Evolutionary conservation across 2,888 invertebrate genomes (phyloP).

Genomic region (Andrena bucephala): DNA sequence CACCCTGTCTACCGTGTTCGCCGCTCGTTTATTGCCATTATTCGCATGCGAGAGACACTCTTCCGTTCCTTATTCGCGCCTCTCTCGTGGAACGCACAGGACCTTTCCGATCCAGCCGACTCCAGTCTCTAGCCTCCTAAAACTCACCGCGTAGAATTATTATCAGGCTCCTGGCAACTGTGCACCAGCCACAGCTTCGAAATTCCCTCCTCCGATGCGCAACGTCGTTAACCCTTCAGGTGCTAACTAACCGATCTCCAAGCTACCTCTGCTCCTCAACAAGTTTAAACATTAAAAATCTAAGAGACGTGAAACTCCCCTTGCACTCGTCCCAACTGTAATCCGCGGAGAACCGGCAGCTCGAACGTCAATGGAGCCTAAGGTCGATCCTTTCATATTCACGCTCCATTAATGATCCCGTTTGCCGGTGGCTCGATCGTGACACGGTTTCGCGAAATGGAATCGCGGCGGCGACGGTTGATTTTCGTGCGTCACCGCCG

Average conservation of each 20-base stretch:
- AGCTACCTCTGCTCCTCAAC: no score
- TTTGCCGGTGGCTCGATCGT: constrained; percentile 47
- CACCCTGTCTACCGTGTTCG: constrained; percentile 62
- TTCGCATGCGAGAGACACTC: constrained; percentile 44
- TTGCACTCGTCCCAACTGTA: not conserved
- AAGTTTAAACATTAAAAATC: no score
- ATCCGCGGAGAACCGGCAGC: not conserved
- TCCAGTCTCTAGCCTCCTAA: no score
- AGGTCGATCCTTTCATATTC: constrained; percentile 68
- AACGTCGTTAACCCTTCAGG: no score
- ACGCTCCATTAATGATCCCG: constrained; percentile 67
- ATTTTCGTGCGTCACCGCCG: constrained; percentile 58
- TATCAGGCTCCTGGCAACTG: no score
- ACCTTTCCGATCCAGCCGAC: constrained; percentile 1
- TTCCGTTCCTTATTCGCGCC: constrained; percentile 34
- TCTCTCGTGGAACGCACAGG: constrained; percentile 9
- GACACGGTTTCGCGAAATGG: constrained; percentile 57
- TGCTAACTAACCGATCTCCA: no score
- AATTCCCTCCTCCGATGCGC: no score
- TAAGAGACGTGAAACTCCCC: no score
- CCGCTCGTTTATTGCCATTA: constrained; percentile 59
- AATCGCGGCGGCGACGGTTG: constrained; percentile 35
- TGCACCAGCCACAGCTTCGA: no score
- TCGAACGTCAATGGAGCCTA: constrained; percentile 58
- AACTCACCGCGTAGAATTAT: no score